Conservation (phyloP, 2,113 vertebrate genomes). For the Symphodus melops region DNA sequence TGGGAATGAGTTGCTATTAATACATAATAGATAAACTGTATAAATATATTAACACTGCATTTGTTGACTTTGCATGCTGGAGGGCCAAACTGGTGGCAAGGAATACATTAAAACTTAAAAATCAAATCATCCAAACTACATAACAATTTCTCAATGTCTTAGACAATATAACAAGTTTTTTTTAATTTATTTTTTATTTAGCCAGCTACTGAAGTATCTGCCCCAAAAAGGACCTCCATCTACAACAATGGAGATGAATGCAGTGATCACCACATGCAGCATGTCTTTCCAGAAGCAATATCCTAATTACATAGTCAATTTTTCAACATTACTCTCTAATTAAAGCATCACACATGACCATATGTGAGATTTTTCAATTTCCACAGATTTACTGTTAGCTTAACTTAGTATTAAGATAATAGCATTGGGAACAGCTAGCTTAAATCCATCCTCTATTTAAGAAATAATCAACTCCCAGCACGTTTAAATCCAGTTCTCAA, state of each 20-base stretch:
- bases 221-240: background rate
- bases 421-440: background rate
- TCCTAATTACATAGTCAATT: background rate
- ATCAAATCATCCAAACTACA: background rate
- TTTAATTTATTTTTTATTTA: background rate
- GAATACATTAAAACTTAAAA: background rate
- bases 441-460: background rate
- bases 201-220: background rate
- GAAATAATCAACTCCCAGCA: background rate
- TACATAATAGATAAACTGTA: slow-evolving; percentile 13
- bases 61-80: slow-evolving; percentile 7
- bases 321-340: background rate
- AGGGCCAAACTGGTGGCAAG: background rate
- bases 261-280: slow-evolving; percentile 1
- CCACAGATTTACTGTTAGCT: background rate
- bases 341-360: background rate
- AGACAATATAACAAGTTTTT: background rate
- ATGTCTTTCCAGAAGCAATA: background rate
- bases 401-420: background rate
- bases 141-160: background rate
- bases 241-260: background rate
- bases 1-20: slow-evolving; percentile 29
- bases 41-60: slow-evolving; percentile 32
- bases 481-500: background rate
- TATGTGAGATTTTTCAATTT: too few relatives aligned